Percentiles rank a stretch among this genome's conserved stretches.
These are phyloP conservation scores for Zaprionus gabonicus DNA, from an alignment of 1,140 invertebrate genomes.

Conservation along the genomic window DNA sequence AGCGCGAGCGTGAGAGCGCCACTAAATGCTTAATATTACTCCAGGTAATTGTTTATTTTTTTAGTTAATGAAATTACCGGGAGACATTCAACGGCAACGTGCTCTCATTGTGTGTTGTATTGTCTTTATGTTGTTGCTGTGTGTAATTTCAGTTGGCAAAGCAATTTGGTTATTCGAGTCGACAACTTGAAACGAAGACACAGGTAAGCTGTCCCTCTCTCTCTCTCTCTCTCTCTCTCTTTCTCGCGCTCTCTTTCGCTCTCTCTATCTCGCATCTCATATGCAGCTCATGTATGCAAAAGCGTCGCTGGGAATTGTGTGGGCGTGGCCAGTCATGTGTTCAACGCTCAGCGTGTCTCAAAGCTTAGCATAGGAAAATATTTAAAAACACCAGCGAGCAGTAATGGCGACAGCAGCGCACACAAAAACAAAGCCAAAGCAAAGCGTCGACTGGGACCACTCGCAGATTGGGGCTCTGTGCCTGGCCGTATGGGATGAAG, in stretches of 20 bases:
- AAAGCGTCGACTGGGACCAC: slow-evolving; percentile 23
- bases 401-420: not conserved
- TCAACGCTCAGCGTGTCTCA: slow-evolving; percentile 26
- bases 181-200: slow-evolving; percentile 27
- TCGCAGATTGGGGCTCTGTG: slow-evolving; percentile 10
- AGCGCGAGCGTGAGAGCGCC: not conserved
- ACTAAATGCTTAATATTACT: slow-evolving; percentile 44
- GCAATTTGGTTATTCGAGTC: slow-evolving; percentile 44
- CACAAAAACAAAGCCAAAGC: slow-evolving; percentile 27
- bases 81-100: slow-evolving; percentile 18
- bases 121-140: slow-evolving; percentile 12
- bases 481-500: not conserved
- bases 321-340: slow-evolving; percentile 48
- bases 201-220: not conserved
- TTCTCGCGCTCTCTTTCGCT: not conserved
- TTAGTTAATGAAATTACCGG: slow-evolving; percentile 48
- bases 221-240: not conserved
- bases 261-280: not conserved
- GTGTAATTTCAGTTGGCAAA: slow-evolving; percentile 55
- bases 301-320: slow-evolving; percentile 47
- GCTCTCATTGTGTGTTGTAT: not conserved
- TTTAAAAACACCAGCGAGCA: slow-evolving; percentile 42
- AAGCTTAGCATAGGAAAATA: slow-evolving; percentile 37
- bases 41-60: slow-evolving; percentile 45
- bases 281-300: slow-evolving; percentile 16